phyloP scores from a whole-genome alignment of 1,140 invertebrate genomes.

The Drosophila ercepeae region DNA sequence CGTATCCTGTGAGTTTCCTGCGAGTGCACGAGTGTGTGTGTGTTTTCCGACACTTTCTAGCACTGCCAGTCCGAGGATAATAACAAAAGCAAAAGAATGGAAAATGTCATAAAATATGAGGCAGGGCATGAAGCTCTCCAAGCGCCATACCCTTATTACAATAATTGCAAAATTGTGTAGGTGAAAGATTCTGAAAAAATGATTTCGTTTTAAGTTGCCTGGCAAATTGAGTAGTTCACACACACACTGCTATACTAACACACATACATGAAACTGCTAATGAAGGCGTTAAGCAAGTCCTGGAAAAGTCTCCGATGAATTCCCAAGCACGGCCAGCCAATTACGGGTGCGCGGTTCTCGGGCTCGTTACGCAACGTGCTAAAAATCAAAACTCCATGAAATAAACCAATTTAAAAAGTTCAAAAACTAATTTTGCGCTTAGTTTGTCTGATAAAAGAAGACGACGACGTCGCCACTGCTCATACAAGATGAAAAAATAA shows the following conservation, averaged over 20 bases:
- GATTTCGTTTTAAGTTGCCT: conserved; percentile 70
- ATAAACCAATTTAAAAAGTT: conserved; percentile 83
- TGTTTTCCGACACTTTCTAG: conserved; percentile 42
- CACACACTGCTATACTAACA: not conserved
- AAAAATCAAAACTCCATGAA: conserved; percentile 83
- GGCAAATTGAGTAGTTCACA: conserved; percentile 75
- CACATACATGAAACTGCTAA: conserved; percentile 44
- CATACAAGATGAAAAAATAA: conserved; percentile 32
- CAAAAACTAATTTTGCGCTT: conserved; percentile 83
- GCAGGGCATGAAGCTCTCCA: conserved; percentile 9
- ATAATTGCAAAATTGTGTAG: conserved; percentile 79
- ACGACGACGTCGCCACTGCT: conserved; percentile 47
- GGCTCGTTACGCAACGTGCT: conserved; percentile 80
- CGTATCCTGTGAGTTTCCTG: conserved; percentile 43
- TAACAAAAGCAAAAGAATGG: conserved; percentile 9
- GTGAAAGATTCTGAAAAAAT: conserved; percentile 66
- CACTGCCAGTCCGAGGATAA: conserved; percentile 20
- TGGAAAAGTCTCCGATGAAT: conserved; percentile 24
- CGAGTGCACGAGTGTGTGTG: not conserved
- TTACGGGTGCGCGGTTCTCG: conserved; percentile 68
- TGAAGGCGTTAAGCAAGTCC: conserved; percentile 73
- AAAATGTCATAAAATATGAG: conserved; percentile 71
- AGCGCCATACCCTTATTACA: conserved; percentile 60
- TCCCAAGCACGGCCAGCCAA: conserved; percentile 63
- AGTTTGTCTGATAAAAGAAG: conserved; percentile 81